Evolutionary conservation across 2,888 invertebrate species (phyloP).

Genomic region (Cristatella mucedo): DNA sequence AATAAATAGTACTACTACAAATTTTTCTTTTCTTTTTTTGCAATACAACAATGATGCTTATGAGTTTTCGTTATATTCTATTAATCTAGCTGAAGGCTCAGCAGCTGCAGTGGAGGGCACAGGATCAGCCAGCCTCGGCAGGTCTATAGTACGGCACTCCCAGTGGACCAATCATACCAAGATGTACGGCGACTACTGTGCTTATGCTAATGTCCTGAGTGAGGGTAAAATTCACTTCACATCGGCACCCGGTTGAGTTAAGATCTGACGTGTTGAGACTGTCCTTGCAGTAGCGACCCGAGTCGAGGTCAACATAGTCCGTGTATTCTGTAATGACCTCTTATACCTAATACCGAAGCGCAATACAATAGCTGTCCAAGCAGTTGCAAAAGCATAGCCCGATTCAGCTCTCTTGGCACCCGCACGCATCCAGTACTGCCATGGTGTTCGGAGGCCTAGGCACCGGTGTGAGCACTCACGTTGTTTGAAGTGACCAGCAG

Average conservation of each 20-base stretch:
- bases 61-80: too few relatives aligned
- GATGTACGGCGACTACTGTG: too few relatives aligned
- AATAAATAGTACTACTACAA: too few relatives aligned
- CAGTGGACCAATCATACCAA: too few relatives aligned
- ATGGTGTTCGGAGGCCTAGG: too few relatives aligned
- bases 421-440: not conserved
- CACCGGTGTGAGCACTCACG: conserved; percentile 43
- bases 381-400: not conserved
- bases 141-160: too few relatives aligned
- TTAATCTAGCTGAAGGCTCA: too few relatives aligned
- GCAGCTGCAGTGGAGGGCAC: too few relatives aligned
- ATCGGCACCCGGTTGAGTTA: conserved; percentile 43
- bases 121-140: too few relatives aligned
- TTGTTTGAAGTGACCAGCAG: conserved; percentile 79
- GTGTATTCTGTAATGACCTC: conserved; percentile 73
- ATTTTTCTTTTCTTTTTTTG: too few relatives aligned
- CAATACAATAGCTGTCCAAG: conserved; percentile 1
- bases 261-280: conserved; percentile 1
- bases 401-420: not conserved
- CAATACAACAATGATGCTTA: too few relatives aligned
- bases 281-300: not conserved
- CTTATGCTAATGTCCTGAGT: conserved; percentile 50
- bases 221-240: conserved; percentile 52
- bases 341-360: conserved; percentile 44
- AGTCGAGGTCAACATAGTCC: conserved; percentile 48